phyloP scores from a whole-genome alignment of 2,113 vertebrate genomes.

The Megaleporinus macrocephalus region DNA sequence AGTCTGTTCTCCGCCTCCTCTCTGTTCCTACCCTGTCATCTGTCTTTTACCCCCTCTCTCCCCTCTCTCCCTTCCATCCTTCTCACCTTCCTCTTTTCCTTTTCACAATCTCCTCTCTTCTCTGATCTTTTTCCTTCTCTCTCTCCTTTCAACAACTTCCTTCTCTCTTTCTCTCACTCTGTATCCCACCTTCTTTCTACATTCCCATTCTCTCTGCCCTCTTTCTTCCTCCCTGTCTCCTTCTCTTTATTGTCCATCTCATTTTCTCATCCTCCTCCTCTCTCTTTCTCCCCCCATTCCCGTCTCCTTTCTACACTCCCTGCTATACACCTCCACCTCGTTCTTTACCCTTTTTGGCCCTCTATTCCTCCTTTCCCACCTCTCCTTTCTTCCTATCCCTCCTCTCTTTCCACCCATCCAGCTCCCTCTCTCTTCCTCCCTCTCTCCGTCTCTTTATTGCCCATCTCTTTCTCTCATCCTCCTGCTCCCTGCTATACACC shows the following conservation, averaged over 20 bases:
- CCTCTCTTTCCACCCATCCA: constrained; percentile 41
- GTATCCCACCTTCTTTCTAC: no score
- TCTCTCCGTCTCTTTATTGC: constrained; percentile 7
- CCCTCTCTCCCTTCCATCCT: neutral
- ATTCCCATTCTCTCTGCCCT: no score
- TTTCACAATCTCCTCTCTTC: neutral
- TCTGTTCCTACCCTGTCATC: constrained; percentile 23
- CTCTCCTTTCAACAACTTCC: neutral
- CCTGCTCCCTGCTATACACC: neutral
- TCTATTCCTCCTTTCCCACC: no score
- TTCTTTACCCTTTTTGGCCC: neutral
- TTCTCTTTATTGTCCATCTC: no score
- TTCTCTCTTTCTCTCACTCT: no score
- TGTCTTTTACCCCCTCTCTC: constrained; percentile 15
- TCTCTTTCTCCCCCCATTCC: neutral
- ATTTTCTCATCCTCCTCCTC: constrained; percentile 8
- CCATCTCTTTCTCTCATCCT: neutral
- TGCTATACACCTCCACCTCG: neutral
- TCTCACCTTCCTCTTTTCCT: constrained; percentile 4
- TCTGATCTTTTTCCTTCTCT: neutral
- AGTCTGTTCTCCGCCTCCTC: neutral
- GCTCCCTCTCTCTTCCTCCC: constrained; percentile 23
- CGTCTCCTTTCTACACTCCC: no score
- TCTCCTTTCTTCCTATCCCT: neutral
- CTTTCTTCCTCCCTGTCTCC: no score